A percentile compares a stretch with the other conserved stretches of the same genome.
Conservation (phyloP, 35 echinoderm and acorn worm species). For the Patiria miniata region DNA sequence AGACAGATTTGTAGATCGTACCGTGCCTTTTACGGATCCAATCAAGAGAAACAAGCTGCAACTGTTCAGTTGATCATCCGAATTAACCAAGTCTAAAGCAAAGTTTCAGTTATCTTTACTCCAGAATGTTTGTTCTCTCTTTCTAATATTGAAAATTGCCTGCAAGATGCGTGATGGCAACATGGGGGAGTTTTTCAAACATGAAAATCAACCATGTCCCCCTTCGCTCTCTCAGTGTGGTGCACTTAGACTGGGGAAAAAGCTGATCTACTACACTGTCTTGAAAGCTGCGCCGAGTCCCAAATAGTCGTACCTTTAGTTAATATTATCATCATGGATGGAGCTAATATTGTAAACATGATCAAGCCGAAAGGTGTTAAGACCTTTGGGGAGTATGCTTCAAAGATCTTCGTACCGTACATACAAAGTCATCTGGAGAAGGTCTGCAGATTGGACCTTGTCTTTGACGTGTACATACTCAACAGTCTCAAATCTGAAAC, state of each 20-base stretch:
- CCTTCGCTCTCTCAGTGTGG: constrained; percentile 33
- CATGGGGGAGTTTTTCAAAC: constrained; percentile 48
- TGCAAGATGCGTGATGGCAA: constrained; percentile 53
- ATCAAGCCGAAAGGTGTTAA: constrained; percentile 38
- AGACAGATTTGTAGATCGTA: constrained; percentile 43
- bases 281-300: not conserved
- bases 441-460: not conserved
- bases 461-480: constrained; percentile 26
- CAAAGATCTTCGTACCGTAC: constrained; percentile 38
- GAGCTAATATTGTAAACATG: constrained; percentile 54
- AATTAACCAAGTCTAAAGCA: constrained; percentile 12
- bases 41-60: constrained; percentile 46
- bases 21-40: constrained; percentile 32
- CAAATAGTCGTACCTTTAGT: not conserved
- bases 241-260: constrained; percentile 31
- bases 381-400: constrained; percentile 58
- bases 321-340: constrained; percentile 40
- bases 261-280: constrained; percentile 38
- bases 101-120: constrained; percentile 26
- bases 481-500: constrained; percentile 16
- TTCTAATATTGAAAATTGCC: constrained; percentile 9
- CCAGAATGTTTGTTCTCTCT: constrained; percentile 44
- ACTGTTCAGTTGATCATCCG: constrained; percentile 34
- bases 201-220: constrained; percentile 57
- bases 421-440: constrained; percentile 16